Conservation (phyloP, 2,113 vertebrate species). For the Crotalus horridus region DNA sequence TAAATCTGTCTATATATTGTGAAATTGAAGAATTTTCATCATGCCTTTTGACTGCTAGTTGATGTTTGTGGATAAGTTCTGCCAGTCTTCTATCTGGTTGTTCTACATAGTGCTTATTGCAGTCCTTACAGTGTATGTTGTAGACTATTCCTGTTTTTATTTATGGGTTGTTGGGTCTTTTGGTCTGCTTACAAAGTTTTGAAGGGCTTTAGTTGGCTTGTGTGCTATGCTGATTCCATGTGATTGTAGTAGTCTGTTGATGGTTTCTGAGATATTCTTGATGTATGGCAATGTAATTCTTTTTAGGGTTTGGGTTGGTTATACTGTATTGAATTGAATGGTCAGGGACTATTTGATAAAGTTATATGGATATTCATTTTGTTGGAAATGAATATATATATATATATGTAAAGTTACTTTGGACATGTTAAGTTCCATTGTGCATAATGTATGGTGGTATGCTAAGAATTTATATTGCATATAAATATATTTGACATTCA, state of each 20-base stretch:
- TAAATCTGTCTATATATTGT: not conserved
- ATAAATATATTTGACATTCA: too few relatives aligned
- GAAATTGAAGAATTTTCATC: not conserved
- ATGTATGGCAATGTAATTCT: not conserved
- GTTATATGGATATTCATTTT: not conserved
- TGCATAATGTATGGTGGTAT: too few relatives aligned
- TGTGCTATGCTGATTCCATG: not conserved
- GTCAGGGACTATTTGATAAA: not conserved
- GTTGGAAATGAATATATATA: not conserved
- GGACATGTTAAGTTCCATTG: too few relatives aligned
- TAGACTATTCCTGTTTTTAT: too few relatives aligned
- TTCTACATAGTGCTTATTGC: not conserved
- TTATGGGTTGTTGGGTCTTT: not conserved
- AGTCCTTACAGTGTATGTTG: too few relatives aligned
- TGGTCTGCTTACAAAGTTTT: not conserved
- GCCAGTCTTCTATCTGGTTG: not conserved
- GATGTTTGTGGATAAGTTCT: not conserved
- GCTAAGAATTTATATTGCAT: too few relatives aligned
- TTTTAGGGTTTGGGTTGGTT: not conserved
- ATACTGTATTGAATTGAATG: not conserved
- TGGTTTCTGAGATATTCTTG: too few relatives aligned
- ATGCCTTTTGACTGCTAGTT: not conserved
- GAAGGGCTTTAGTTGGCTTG: not conserved
- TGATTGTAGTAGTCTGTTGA: not conserved
- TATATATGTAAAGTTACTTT: too few relatives aligned